These are phyloP conservation scores for Drosophila trapezifrons DNA, from an alignment of 1,140 invertebrate genomes.

Conservation along the genomic window DNA sequence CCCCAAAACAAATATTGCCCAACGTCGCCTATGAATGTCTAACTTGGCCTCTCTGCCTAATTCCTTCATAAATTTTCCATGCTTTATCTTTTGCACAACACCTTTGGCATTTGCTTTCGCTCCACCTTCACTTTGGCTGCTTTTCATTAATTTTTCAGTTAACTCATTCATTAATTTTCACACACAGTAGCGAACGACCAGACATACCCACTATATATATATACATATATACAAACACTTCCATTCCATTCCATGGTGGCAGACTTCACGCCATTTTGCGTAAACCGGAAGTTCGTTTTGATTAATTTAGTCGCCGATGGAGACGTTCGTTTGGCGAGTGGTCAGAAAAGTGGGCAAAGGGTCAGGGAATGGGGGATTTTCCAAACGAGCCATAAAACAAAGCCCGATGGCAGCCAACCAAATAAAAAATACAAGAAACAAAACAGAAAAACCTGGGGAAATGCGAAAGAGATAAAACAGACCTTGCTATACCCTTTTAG, in stretches of 20 bases:
- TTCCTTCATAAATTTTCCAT: conserved; percentile 78
- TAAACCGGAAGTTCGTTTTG: conserved; percentile 83
- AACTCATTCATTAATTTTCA: conserved; percentile 82
- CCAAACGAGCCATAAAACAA: conserved; percentile 66
- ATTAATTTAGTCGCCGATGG: conserved; percentile 81
- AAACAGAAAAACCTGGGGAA: conserved; percentile 15
- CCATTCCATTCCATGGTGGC: conserved; percentile 52
- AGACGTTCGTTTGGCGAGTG: conserved; percentile 59
- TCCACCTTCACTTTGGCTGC: conserved; percentile 46
- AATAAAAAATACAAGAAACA: conserved; percentile 21
- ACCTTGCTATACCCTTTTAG: conserved; percentile 5
- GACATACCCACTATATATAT: not conserved
- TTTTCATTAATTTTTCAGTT: conserved; percentile 83
- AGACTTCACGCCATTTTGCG: conserved; percentile 82
- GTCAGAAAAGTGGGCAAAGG: conserved; percentile 28
- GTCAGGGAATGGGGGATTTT: conserved; percentile 46
- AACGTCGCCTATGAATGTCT: conserved; percentile 68
- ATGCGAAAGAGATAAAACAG: conserved; percentile 24
- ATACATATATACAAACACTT: conserved; percentile 33
- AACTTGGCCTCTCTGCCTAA: conserved; percentile 46
- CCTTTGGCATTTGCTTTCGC: conserved; percentile 63
- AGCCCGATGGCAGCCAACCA: conserved; percentile 34
- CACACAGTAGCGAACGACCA: conserved; percentile 51
- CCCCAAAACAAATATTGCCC: conserved; percentile 78
- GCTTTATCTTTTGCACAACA: conserved; percentile 81